These are phyloP conservation scores for Menidia beryllina DNA, from an alignment of 2,113 vertebrate genomes.

Conservation along the genomic window DNA sequence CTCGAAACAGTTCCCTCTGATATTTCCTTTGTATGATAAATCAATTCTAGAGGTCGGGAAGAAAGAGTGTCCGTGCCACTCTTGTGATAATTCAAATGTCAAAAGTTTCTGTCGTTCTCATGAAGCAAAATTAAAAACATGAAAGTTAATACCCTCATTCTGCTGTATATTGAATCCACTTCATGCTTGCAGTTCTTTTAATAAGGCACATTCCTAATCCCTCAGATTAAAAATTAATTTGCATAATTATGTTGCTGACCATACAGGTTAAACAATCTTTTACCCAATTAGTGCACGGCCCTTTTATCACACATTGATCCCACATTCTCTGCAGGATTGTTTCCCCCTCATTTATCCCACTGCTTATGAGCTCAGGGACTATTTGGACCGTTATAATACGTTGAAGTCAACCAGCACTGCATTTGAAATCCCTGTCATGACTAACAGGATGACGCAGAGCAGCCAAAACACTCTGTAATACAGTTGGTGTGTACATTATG, in stretches of 20 bases:
- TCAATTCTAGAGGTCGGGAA: slow-evolving; percentile 33
- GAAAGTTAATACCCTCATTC: slow-evolving; percentile 14
- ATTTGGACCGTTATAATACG: background rate
- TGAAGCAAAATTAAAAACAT: slow-evolving; percentile 36
- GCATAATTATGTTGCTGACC: slow-evolving; percentile 45
- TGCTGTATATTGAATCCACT: slow-evolving; percentile 32
- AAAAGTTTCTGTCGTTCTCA: slow-evolving; percentile 39
- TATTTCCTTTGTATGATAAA: slow-evolving; percentile 38
- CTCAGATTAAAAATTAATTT: slow-evolving; percentile 57
- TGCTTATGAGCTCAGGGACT: background rate
- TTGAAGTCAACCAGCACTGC: background rate
- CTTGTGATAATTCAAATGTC: slow-evolving; percentile 57
- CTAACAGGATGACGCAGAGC: slow-evolving; percentile 28
- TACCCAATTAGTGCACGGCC: slow-evolving; percentile 23
- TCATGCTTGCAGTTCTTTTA: slow-evolving; percentile 1
- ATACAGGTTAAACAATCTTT: slow-evolving; percentile 50
- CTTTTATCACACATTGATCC: background rate
- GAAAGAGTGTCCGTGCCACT: slow-evolving; percentile 20
- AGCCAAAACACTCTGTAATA: slow-evolving; percentile 18
- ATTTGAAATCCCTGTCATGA: slow-evolving; percentile 26
- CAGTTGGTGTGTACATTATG: slow-evolving; percentile 7
- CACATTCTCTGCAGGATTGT: background rate
- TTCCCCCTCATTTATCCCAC: background rate
- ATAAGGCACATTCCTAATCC: slow-evolving; percentile 33
- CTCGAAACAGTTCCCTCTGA: slow-evolving; percentile 46